phyloP scores from a whole-genome alignment of 2,888 invertebrate genomes.

The Caenorhabditis drosophilae region DNA sequence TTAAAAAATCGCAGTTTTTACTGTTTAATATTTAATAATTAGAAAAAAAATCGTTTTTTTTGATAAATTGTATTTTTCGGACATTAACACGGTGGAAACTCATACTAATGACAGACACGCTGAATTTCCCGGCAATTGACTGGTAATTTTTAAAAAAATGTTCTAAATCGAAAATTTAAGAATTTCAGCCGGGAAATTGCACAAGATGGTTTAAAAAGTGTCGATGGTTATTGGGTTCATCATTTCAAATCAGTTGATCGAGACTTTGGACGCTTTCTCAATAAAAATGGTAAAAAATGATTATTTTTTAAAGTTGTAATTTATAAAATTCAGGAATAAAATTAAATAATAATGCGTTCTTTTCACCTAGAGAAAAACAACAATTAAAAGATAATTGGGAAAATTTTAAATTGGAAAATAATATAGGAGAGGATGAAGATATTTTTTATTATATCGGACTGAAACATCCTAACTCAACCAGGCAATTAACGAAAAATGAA shows the following conservation, averaged over 20 bases:
- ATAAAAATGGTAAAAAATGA: background rate
- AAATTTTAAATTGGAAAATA: background rate
- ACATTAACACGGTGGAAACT: too few species aligned
- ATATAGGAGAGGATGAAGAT: background rate
- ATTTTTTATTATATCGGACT: conserved; percentile 2
- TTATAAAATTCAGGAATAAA: background rate
- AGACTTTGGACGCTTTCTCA: background rate
- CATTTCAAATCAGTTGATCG: background rate
- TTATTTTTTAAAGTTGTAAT: background rate
- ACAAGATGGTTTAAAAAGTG: too few species aligned
- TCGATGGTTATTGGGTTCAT: background rate
- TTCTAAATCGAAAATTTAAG: too few species aligned
- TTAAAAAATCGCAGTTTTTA: too few species aligned
- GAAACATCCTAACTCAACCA: background rate
- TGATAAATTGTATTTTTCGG: too few species aligned
- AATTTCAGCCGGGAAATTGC: too few species aligned
- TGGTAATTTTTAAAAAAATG: too few species aligned
- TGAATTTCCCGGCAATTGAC: too few species aligned
- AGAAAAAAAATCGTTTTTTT: too few species aligned
- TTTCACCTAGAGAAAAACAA: conserved; percentile 1
- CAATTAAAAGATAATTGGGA: conserved; percentile 2
- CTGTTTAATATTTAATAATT: too few species aligned
- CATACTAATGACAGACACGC: too few species aligned
- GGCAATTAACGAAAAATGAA: background rate
- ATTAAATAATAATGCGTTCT: background rate